Conservation (phyloP, 2,888 invertebrate species). For the Octodonta nipae region DNA sequence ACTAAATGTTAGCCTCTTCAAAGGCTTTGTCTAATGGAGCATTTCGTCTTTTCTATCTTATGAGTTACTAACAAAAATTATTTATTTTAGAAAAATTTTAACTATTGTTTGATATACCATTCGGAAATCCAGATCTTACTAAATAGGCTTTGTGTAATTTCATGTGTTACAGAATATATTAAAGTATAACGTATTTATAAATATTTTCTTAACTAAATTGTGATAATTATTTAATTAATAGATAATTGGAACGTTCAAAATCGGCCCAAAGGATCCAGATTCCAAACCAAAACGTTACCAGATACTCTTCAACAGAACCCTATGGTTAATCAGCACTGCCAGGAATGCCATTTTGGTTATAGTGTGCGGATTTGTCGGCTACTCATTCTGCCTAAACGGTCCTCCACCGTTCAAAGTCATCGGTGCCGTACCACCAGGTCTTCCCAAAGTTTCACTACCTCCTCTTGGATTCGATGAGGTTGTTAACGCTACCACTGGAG, state of each 20-base stretch:
- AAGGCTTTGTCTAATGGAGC: too few species aligned
- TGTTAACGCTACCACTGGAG: slow-evolving; percentile 32
- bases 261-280: slow-evolving; percentile 45
- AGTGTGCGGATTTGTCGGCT: slow-evolving; percentile 56
- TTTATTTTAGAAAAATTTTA: too few species aligned
- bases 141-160: too few species aligned
- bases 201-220: too few species aligned
- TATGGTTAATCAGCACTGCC: slow-evolving; percentile 69
- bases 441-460: slow-evolving; percentile 53
- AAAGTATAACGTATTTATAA: too few species aligned
- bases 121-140: too few species aligned
- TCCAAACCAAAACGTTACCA: slow-evolving; percentile 16
- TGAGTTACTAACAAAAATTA: too few species aligned
- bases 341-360: slow-evolving; percentile 77
- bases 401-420: slow-evolving; percentile 55
- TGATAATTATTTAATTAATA: too few species aligned
- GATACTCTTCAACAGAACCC: slow-evolving; percentile 46
- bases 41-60: too few species aligned
- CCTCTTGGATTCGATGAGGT: slow-evolving; percentile 48
- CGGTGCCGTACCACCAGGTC: slow-evolving; percentile 62
- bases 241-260: slow-evolving; percentile 50
- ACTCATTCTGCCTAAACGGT: slow-evolving; percentile 42
- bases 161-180: too few species aligned
- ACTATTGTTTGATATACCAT: too few species aligned
- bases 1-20: too few species aligned